Evolutionary conservation across 1,140 invertebrate genomes (phyloP), one percentile per base, ranked within the genome.

Genomic region (Proctacanthus coquilletti): DNA sequence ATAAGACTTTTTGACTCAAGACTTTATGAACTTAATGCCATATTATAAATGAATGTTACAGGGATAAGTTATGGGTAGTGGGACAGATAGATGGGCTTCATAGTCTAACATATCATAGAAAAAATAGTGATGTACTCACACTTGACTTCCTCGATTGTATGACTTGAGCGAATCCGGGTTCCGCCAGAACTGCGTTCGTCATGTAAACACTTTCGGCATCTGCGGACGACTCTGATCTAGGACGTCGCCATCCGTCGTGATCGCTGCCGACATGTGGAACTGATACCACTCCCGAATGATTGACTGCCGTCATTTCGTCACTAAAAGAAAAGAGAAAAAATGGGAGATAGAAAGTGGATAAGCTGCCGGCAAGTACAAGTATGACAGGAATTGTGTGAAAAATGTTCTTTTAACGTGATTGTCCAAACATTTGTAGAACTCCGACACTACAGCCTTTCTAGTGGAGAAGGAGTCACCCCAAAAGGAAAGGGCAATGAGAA

Each of bases 121-220:
- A n/a, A n/a, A n/a, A n/a, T n/a, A n/a, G n/a, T n/a, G n/a, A n/a
- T n/a, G 5, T 2, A 48, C 55, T 45, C 51, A 58, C 55, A 50
- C 55, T 58, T 37, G 55, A 58, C 37, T 52, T 58, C 36, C 55
- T 48, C 21, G 55, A 58, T 37, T 56, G 55, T 43, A 58, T 56
- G 34, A 52, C 55, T 32, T 58, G 38, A 6, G 30, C 52, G 34
- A 57, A 60, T 27, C 53, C 47, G 5, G 56, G 60, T 41, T 66
- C 64, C 11, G 45, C 45, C 19, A 60, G 56, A 36, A 66, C 62
- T 44, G 73, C 61, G 35, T 74, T 67, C 49, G 75, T 72, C 56
- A 74, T 73, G 44, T 79, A 77, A 46, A 81, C 77, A 36, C 77
- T 73, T 47, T 83, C 80, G 17, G 70, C 69, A 48, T 80, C 77